Percentiles rank a stretch among this genome's conserved stretches.
These are phyloP conservation scores for Buteo buteo DNA, from an alignment of 2,113 vertebrate species.

Conservation along the genomic window DNA sequence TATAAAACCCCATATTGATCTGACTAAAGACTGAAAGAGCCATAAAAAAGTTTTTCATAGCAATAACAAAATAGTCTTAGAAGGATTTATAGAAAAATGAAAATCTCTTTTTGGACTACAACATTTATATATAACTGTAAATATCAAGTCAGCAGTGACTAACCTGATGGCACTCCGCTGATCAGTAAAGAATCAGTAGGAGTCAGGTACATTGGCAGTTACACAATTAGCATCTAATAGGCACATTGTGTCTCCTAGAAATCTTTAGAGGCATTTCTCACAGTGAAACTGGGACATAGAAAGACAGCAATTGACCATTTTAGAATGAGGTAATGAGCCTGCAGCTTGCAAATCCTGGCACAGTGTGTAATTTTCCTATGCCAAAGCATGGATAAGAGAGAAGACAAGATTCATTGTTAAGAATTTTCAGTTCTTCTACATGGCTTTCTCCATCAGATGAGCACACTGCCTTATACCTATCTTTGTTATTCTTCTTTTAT, in stretches of 20 bases:
- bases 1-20: neutral
- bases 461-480: accelerated
- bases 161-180: neutral
- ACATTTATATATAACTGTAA: neutral
- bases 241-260: neutral
- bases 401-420: neutral
- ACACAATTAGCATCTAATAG: neutral
- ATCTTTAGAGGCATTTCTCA: neutral
- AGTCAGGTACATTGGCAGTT: neutral
- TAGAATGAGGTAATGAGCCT: neutral
- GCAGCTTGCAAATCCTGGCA: neutral
- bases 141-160: neutral
- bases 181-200: neutral
- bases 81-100: neutral
- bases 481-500: neutral
- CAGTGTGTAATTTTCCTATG: neutral
- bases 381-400: neutral
- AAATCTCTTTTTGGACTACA: neutral
- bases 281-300: neutral
- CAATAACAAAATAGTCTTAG: neutral
- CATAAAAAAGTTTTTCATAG: neutral
- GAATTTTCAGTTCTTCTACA: neutral
- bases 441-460: neutral
- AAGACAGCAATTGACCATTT: neutral
- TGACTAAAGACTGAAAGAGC: neutral